Conservation (phyloP, 1,140 invertebrate genomes). For the Patella vulgata region DNA sequence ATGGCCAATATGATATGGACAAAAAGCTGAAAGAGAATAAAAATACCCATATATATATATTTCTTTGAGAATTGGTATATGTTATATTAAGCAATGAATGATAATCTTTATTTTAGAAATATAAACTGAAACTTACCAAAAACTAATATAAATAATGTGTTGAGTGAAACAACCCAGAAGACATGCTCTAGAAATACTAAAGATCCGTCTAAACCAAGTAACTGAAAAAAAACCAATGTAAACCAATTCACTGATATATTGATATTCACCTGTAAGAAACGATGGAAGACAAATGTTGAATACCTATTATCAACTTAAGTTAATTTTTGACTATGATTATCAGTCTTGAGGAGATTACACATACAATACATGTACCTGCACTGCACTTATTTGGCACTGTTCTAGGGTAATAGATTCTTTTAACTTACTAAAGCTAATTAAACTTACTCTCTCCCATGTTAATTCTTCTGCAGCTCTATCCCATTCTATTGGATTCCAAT, state of each 20-base stretch:
- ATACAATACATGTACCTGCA: too few species aligned
- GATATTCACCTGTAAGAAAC: too few species aligned
- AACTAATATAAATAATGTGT: slow-evolving; percentile 93
- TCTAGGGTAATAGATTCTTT: too few species aligned
- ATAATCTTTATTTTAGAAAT: slow-evolving; percentile 7
- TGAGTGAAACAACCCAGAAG: slow-evolving; percentile 98
- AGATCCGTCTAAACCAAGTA: slow-evolving; percentile 96
- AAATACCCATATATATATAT: not conserved
- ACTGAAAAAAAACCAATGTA: slow-evolving; percentile 66
- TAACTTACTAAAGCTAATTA: too few species aligned
- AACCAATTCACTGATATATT: slow-evolving; percentile 1
- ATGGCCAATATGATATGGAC: slow-evolving; percentile 94
- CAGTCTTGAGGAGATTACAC: too few species aligned
- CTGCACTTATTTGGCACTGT: too few species aligned
- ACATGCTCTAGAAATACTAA: slow-evolving; percentile 98
- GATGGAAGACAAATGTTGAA: too few species aligned
- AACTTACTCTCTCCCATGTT: slow-evolving; percentile 86
- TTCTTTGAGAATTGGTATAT: not conserved
- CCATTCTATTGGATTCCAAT: slow-evolving; percentile 99
- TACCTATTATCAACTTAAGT: too few species aligned
- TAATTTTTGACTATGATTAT: too few species aligned
- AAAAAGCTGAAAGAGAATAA: slow-evolving; percentile 83
- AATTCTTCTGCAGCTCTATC: slow-evolving; percentile 96
- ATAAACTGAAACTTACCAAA: slow-evolving; percentile 67
- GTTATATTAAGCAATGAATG: not conserved